These are phyloP conservation scores for Pangasius krempfi DNA, from an alignment of 2,797 vertebrate genomes.

Conservation along the genomic window DNA sequence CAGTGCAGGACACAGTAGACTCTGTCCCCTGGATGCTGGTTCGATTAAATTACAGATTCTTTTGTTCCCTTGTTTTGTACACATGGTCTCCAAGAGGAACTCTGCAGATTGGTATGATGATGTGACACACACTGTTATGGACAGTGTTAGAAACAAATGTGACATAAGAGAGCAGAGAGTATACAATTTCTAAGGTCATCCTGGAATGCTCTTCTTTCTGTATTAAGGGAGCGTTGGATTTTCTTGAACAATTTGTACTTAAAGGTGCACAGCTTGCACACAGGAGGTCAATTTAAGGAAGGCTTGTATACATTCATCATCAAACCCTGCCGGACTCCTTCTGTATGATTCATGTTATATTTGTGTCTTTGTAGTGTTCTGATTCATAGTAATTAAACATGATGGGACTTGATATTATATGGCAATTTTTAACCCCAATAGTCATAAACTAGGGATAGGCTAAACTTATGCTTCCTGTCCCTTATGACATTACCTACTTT, in stretches of 20 bases:
- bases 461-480: not conserved
- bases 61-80: slow-evolving; percentile 26
- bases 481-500: not conserved
- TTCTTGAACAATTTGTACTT: slow-evolving; percentile 42
- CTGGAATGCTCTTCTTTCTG: slow-evolving; percentile 63
- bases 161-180: slow-evolving; percentile 49
- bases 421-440: not conserved
- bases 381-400: not conserved
- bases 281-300: slow-evolving; percentile 27
- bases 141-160: slow-evolving; percentile 52
- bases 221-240: slow-evolving; percentile 46
- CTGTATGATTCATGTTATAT: not conserved
- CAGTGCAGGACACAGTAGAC: slow-evolving; percentile 56
- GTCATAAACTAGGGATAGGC: not conserved
- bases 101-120: slow-evolving; percentile 25
- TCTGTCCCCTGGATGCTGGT: slow-evolving; percentile 24
- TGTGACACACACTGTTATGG: slow-evolving; percentile 39
- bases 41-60: slow-evolving; percentile 31
- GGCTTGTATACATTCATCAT: not conserved
- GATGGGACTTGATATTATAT: not conserved
- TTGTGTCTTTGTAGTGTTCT: not conserved
- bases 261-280: slow-evolving; percentile 14
- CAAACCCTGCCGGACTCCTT: not conserved
- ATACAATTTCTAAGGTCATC: slow-evolving; percentile 44
- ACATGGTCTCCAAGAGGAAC: slow-evolving; percentile 9